Evolutionary conservation across 2,797 vertebrate species (phyloP).

Genomic region (Tarsius wallacei): DNA sequence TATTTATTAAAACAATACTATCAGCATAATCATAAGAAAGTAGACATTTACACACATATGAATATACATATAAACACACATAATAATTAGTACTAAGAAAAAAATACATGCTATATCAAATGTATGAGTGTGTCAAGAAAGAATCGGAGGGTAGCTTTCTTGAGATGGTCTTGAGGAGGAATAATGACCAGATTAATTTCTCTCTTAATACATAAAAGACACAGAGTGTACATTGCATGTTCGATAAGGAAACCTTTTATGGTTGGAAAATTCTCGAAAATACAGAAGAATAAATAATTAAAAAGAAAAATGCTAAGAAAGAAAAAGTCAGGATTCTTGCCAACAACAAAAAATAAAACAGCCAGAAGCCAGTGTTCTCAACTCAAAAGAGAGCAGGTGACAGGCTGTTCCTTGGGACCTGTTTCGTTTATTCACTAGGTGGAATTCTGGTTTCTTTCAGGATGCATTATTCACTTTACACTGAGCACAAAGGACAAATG

Average conservation of each 20-base stretch:
- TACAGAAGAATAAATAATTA: conserved; percentile 33
- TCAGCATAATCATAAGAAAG: conserved; percentile 20
- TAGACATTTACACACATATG: neutral
- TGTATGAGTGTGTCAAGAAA: no score
- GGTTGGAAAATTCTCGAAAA: neutral
- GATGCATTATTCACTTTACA: neutral
- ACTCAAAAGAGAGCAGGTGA: neutral
- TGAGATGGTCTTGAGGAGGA: neutral
- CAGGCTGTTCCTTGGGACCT: neutral
- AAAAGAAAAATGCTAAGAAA: neutral
- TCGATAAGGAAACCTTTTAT: neutral
- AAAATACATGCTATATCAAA: neutral
- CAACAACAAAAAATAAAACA: conserved; percentile 23
- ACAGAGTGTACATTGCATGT: neutral
- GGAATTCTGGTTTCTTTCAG: conserved; percentile 37
- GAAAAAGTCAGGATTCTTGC: conserved; percentile 17
- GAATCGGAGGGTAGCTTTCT: neutral
- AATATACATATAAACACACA: neutral
- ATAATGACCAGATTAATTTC: neutral
- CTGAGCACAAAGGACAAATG: neutral
- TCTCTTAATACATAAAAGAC: neutral
- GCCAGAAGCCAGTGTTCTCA: neutral
- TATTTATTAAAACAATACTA: conserved; percentile 27
- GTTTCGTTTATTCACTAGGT: neutral
- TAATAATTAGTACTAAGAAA: neutral